Evolutionary conservation across 2,113 vertebrate genomes (phyloP), one percentile per base, ranked within the genome.

Genomic region (Lampris incognitus): DNA sequence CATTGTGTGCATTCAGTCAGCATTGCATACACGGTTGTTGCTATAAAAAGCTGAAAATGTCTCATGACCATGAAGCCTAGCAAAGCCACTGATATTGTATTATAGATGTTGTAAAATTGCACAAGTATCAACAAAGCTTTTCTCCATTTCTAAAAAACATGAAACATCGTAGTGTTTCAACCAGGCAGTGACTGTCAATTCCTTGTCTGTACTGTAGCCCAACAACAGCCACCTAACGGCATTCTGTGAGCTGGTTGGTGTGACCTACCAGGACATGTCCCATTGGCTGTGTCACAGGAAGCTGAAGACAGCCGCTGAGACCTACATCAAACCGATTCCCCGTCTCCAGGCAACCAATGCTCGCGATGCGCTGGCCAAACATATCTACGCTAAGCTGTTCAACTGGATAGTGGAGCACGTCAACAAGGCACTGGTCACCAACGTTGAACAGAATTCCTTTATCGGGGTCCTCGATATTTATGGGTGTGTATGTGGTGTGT

Each of bases 381-480:
- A 98, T 79, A 97, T 99, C 89, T 99, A 99, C 48, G 98, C 98
- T 70, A 97, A 98, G 70, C 96, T 99, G 62, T 99, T 99, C 79
- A 96, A 92, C 95, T 99, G 98, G 98, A 99, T 99, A 68, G 98
- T 99, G 4, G 96, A 96, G 78, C 97, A 97, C 0, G 96, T 99
- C 84, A 99, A 99, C 91, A 96, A 96, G 88, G 96, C 97, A 1
- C 95, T 99, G 36, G 95, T 96, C 1, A 95, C 98, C 37, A 91
- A 94, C 52, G 67, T 96, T 51, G 98, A 97, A 42, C 98, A 99
- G 79, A 95, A 98, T 89, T 99, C 98, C 9, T 99, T 99, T 81
- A 99, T 99, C 5, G 98, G 98, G 0, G 98, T 99, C 39, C 92
- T 99, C 1, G 98, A 99, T 88, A 99, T 99, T 82, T 99, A 99